Evolutionary conservation across 2,888 invertebrate genomes (phyloP), one percentile per base, ranked within the genome.

Genomic region (Oscheius sp.): DNA sequence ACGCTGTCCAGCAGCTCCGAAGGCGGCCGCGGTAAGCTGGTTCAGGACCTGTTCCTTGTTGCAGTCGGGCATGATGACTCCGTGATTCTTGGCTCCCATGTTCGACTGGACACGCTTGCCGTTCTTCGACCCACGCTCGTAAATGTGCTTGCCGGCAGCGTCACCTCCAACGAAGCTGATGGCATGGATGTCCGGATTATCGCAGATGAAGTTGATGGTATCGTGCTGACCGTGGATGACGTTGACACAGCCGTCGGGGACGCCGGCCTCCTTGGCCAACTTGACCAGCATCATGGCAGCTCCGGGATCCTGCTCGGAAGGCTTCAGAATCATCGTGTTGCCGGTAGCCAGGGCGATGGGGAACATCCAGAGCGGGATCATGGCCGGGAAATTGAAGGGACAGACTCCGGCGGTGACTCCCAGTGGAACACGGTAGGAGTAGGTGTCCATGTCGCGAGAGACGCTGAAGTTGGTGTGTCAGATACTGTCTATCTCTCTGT

Each of bases 21-120:
- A 99, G 0, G 96, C 97, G 0, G 99, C 99, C 0, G 98, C 96
- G 11, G 92, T 92, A 78, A 88, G 76, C 86, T 96, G 96, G 89
- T 97, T 97, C 48, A 99, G 91, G 0, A 96, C 95, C 87, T 95
- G 94, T 87, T 96, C 96, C 90, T 97, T 98, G 91, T 97, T 96
- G 0, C 98, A 98, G 90, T 99, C 99, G 1, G 96, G 94, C 93
- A 99, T 93, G 55, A 99, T 93, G 13, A 99, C 93, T 57, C 97
- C 98, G 90, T 99, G 99, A 91, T 99, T 99, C 91, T 99, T 99
- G 3, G 99, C 99, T 11, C 98, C 98, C 96, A 99, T 96, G 90
- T 99, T 99, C 84, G 95, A 94, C 78, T 99, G 99, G 0, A 99
- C 96, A 50, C 96, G 93, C 89, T 96, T 96, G 87, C 99, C 98